These are phyloP conservation scores for Pammene fasciana DNA, from an alignment of 2,888 invertebrate genomes.

Conservation along the genomic window DNA sequence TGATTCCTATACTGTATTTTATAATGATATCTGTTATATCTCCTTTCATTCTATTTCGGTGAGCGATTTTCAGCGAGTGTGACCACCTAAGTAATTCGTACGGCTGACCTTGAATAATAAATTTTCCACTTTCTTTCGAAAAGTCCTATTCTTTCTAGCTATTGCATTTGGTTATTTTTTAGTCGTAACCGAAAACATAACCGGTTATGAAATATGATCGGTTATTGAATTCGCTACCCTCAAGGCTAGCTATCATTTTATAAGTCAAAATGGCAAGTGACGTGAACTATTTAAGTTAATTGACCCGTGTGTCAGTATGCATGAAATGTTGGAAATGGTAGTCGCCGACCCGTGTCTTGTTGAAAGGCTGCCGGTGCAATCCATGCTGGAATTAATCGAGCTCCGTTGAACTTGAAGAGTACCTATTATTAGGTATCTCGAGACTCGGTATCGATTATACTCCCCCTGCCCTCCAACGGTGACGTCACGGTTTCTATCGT, in stretches of 20 bases:
- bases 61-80: too few relatives aligned
- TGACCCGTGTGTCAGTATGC: conserved; percentile 62
- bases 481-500: conserved; percentile 70
- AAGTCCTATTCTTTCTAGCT: too few relatives aligned
- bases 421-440: conserved; percentile 56
- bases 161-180: too few relatives aligned
- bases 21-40: too few relatives aligned
- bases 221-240: too few relatives aligned
- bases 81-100: too few relatives aligned
- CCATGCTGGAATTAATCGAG: conserved; percentile 60
- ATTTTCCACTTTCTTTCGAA: too few relatives aligned
- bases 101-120: too few relatives aligned
- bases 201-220: too few relatives aligned
- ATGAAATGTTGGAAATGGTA: conserved; percentile 64
- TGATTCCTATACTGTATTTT: too few relatives aligned
- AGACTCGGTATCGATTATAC: conserved; percentile 61
- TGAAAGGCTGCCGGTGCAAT: conserved; percentile 63
- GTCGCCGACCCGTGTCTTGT: conserved; percentile 69
- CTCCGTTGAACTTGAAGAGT: conserved; percentile 68
- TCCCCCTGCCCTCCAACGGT: conserved; percentile 50
- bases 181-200: too few relatives aligned
- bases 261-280: conserved; percentile 55
- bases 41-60: too few relatives aligned
- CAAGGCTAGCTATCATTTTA: background rate
- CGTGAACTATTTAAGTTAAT: conserved; percentile 58